A percentile compares a stretch with the other conserved stretches of the same genome.
Conservation (phyloP, 2,888 invertebrate genomes). For the Acleris cristana region DNA sequence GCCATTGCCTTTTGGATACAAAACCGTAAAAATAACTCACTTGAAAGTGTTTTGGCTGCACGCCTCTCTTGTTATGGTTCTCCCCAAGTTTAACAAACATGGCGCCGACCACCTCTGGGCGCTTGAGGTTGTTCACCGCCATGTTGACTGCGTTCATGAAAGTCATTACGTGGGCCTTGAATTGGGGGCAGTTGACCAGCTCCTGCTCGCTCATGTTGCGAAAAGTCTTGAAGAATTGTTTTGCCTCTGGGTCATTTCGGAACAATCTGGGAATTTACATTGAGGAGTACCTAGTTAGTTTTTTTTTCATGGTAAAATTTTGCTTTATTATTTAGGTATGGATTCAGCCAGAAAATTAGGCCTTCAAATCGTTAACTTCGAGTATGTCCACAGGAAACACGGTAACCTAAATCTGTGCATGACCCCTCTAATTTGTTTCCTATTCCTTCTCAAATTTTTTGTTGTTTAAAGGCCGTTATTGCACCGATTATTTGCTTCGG, state of each 20-base stretch:
- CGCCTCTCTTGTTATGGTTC: slow-evolving; percentile 53
- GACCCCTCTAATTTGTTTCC: no score
- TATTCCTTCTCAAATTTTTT: no score
- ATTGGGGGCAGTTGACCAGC: slow-evolving; percentile 51
- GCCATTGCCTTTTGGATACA: background rate
- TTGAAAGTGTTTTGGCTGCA: slow-evolving; percentile 57
- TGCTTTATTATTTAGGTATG: no score
- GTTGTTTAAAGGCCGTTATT: no score
- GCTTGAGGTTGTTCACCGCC: slow-evolving; percentile 55
- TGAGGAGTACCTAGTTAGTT: no score
- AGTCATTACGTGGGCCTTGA: slow-evolving; percentile 65
- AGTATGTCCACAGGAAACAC: no score
- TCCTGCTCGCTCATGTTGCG: slow-evolving; percentile 52
- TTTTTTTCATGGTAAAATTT: no score
- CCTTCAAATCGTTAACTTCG: no score
- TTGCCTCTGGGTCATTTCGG: slow-evolving; percentile 55
- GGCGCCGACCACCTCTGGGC: slow-evolving; percentile 61
- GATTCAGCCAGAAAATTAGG: no score
- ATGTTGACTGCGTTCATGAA: slow-evolving; percentile 61
- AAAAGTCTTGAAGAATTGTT: slow-evolving; percentile 60
- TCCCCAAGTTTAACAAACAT: slow-evolving; percentile 67
- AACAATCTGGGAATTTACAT: slow-evolving; percentile 51
- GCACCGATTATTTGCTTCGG: no score
- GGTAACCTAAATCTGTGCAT: no score
- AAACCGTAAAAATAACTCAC: slow-evolving; percentile 47